Conservation (phyloP, 2,113 vertebrate species). For the Hemibagrus wyckioides region DNA sequence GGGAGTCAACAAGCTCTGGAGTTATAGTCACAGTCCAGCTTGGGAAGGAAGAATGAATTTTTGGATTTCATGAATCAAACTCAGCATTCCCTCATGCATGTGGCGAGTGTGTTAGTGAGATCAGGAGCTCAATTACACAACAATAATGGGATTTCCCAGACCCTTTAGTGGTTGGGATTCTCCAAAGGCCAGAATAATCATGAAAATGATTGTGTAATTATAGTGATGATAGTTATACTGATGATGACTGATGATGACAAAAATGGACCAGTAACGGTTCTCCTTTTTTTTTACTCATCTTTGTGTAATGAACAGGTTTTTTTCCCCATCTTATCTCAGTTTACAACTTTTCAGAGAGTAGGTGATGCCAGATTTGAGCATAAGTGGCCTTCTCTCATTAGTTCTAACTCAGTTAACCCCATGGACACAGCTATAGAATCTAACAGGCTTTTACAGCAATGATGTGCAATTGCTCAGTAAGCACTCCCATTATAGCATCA, state of each 20-base stretch:
- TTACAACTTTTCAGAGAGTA: not conserved
- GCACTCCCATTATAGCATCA: slow-evolving; percentile 23
- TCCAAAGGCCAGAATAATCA: not conserved
- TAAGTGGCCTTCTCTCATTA: slow-evolving; percentile 3
- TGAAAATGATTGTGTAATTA: not conserved
- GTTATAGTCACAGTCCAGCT: slow-evolving; percentile 25
- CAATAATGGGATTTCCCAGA: slow-evolving; percentile 26
- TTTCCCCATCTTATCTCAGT: not conserved
- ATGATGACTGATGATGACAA: slow-evolving; percentile 5
- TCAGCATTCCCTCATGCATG: slow-evolving; percentile 2
- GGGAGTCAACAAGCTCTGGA: slow-evolving; percentile 51
- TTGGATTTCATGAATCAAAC: slow-evolving; percentile 47
- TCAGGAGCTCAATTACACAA: slow-evolving; percentile 11
- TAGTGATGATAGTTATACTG: slow-evolving; percentile 8
- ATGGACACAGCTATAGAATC: slow-evolving; percentile 16
- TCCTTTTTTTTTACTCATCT: not conserved
- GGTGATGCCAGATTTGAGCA: not conserved
- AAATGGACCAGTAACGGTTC: not conserved
- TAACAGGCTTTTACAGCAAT: slow-evolving; percentile 21
- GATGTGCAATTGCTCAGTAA: slow-evolving; percentile 22
- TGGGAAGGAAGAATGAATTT: slow-evolving; percentile 44
- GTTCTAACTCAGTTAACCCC: slow-evolving; percentile 16
- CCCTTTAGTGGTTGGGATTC: not conserved
- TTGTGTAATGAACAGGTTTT: not conserved
- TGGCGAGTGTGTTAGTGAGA: slow-evolving; percentile 15